Conservation (phyloP, 2,113 vertebrate genomes). For the Psammodynastes pulverulentus region DNA sequence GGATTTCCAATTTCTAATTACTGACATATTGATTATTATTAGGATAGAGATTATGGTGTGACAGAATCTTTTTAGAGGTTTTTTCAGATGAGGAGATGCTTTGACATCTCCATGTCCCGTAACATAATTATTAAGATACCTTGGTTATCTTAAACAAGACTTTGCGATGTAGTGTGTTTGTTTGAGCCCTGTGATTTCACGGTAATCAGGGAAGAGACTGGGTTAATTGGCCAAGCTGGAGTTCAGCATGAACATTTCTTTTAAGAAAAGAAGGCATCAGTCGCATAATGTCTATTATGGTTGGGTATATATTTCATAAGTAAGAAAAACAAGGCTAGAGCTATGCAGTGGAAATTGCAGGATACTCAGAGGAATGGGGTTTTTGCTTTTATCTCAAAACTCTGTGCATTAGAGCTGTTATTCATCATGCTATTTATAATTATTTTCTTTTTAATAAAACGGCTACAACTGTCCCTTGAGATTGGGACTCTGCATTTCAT, state of each 20-base stretch:
- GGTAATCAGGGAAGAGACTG: neutral
- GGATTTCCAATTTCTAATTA: too few relatives aligned
- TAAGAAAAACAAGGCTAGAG: too few relatives aligned
- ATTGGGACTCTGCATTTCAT: neutral
- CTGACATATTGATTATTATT: too few relatives aligned
- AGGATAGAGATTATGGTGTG: too few relatives aligned
- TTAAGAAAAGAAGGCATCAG: neutral
- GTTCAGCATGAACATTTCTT: neutral
- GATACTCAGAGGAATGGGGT: neutral
- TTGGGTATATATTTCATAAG: too few relatives aligned
- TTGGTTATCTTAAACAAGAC: neutral
- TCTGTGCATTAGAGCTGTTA: neutral
- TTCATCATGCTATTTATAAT: neutral
- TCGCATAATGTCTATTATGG: neutral
- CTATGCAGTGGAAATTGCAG: neutral
- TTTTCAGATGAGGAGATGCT: neutral
- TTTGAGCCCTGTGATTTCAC: neutral
- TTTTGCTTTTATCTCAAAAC: neutral
- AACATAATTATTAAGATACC: neutral
- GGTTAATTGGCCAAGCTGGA: neutral
- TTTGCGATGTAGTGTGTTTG: neutral
- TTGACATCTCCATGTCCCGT: neutral
- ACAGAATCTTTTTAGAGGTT: too few relatives aligned
- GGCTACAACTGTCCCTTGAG: neutral
- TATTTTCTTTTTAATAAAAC: neutral